phyloP scores from a whole-genome alignment of 2,797 vertebrate species.

The Enteromius thamalakanensis region DNA sequence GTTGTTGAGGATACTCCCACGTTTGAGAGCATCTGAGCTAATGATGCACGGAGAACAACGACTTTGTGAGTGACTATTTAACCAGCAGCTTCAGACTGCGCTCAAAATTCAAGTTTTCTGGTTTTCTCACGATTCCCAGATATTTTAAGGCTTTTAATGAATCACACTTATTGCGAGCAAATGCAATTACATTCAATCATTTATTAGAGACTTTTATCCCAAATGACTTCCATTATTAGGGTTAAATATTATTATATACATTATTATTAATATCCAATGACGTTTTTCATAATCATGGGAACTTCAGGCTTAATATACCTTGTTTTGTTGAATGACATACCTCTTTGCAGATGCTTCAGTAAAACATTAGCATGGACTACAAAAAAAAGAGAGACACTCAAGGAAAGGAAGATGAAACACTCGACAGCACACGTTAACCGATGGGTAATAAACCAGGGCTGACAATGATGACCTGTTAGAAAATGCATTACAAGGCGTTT shows the following conservation, averaged over 20 bases:
- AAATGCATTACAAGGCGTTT: constrained; percentile 3
- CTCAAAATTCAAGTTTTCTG: background rate
- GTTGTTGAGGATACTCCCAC: background rate
- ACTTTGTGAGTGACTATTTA: constrained; percentile 39
- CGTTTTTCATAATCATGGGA: background rate
- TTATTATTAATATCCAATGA: background rate
- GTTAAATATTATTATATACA: background rate
- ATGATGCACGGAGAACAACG: constrained; percentile 22
- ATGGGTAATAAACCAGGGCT: background rate
- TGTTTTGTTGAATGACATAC: background rate
- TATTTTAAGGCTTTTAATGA: background rate
- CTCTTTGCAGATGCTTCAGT: background rate
- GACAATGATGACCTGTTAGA: background rate
- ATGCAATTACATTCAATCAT: background rate
- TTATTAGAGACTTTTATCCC: background rate
- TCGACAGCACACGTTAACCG: background rate
- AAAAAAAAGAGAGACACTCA: background rate
- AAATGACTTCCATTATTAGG: background rate
- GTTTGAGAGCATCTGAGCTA: constrained; percentile 1
- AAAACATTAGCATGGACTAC: background rate
- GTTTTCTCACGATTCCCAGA: background rate
- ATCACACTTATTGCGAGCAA: background rate
- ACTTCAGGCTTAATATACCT: background rate
- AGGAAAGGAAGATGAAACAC: background rate
- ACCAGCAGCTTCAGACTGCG: background rate